Percentiles rank a stretch among this genome's conserved stretches.
Evolutionary conservation across 1,140 invertebrate species (phyloP).

Genomic region (Ceratosolen solmsi): DNA sequence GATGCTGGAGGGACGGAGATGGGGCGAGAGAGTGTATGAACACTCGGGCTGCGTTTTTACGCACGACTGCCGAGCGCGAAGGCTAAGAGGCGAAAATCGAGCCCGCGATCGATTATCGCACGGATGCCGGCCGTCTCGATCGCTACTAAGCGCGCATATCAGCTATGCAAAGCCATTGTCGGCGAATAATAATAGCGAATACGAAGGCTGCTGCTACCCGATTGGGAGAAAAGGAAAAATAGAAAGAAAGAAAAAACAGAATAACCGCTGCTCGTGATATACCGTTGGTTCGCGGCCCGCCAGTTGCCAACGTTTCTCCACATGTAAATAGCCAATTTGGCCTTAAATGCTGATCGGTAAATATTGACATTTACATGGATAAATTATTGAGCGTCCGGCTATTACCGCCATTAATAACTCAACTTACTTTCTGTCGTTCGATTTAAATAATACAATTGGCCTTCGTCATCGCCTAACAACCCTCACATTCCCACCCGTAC

Average conservation of each 20-base stretch:
- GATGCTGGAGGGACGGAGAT: not conserved
- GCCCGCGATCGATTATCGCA: not conserved
- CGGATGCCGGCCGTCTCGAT: not conserved
- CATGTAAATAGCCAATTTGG: not conserved
- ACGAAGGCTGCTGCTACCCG: not conserved
- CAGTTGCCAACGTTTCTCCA: not conserved
- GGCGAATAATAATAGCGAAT: not conserved
- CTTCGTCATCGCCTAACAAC: not conserved
- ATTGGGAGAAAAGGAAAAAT: not conserved
- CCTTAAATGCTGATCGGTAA: slow-evolving; percentile 2
- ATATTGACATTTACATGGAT: not conserved
- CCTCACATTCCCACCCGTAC: not conserved
- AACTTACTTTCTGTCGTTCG: too few relatives aligned
- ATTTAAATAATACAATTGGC: too few relatives aligned
- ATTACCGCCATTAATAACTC: not conserved
- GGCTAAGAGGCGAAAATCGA: not conserved
- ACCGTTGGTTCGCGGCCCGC: not conserved
- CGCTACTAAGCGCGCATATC: not conserved
- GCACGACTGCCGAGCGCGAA: not conserved
- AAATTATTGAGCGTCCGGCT: not conserved
- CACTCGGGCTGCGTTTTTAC: not conserved
- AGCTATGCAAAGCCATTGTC: not conserved
- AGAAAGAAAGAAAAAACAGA: not conserved
- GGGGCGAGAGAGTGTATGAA: not conserved
- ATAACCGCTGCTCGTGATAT: not conserved